Evolutionary conservation across 2,888 invertebrate genomes (phyloP).

Genomic region (Timandra comae): DNA sequence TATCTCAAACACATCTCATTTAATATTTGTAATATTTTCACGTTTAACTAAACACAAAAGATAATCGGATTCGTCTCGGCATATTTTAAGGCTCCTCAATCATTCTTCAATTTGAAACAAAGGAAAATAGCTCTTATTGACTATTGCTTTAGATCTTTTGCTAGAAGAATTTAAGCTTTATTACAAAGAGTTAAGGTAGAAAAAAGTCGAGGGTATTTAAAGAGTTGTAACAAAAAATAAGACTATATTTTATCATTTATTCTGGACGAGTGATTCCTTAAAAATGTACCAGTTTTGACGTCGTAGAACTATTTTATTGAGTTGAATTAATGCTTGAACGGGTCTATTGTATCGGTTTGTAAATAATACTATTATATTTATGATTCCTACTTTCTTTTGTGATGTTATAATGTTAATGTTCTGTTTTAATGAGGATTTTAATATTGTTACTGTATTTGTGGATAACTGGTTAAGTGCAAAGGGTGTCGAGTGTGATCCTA

Average conservation of each 20-base stretch:
- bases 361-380: too few species aligned
- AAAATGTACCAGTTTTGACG: slow-evolving; percentile 12
- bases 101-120: slow-evolving; percentile 5
- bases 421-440: too few species aligned
- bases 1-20: slow-evolving; percentile 1
- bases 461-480: too few species aligned
- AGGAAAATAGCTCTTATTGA: too few species aligned
- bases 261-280: slow-evolving; percentile 15
- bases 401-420: too few species aligned
- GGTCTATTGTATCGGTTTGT: slow-evolving; percentile 6
- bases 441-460: too few species aligned
- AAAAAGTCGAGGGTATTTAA: slow-evolving; percentile 6
- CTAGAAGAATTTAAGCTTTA: not conserved
- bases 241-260: slow-evolving; percentile 11
- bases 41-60: slow-evolving; percentile 10
- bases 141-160: too few species aligned
- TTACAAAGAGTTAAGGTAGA: slow-evolving; percentile 3
- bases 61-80: slow-evolving; percentile 9
- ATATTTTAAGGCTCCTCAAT: slow-evolving; percentile 6
- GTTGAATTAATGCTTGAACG: slow-evolving; percentile 10
- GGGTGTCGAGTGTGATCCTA: too few species aligned
- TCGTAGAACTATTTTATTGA: slow-evolving; percentile 7
- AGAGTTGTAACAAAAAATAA: slow-evolving; percentile 15
- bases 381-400: too few species aligned
- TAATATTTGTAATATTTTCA: slow-evolving; percentile 11